phyloP scores from a whole-genome alignment of 2,797 vertebrate species.

The Menidia menidia region DNA sequence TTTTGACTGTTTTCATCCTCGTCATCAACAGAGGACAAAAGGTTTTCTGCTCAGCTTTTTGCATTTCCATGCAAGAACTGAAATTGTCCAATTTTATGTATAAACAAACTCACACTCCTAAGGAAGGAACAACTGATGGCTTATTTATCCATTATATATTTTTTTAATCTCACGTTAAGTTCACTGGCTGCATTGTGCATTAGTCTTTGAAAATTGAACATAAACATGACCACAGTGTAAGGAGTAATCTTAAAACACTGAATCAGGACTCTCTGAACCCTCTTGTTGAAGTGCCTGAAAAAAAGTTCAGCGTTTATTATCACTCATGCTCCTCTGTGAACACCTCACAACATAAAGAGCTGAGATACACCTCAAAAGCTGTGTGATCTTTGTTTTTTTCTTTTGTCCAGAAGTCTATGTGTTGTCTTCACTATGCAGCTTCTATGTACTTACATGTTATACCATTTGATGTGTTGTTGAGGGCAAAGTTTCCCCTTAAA shows the following conservation, averaged over 20 bases:
- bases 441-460: neutral
- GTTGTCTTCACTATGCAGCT: conserved; percentile 11
- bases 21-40: neutral
- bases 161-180: neutral
- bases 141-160: neutral
- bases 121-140: neutral
- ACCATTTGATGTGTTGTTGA: neutral
- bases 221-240: conserved; percentile 1
- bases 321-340: conserved; percentile 1
- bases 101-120: neutral
- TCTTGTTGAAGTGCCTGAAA: conserved; percentile 47
- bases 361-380: conserved; percentile 7
- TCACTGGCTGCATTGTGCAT: neutral
- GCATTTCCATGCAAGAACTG: neutral
- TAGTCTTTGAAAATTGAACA: neutral
- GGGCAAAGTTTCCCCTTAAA: neutral
- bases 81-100: neutral
- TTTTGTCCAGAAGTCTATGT: neutral
- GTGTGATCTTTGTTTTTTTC: neutral
- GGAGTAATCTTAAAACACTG: conserved; percentile 21
- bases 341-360: conserved; percentile 17
- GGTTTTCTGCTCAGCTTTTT: neutral
- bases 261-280: conserved; percentile 7
- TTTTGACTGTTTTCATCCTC: neutral
- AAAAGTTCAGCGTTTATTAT: conserved; percentile 14